Evolutionary conservation across 2,113 vertebrate genomes (phyloP).

Genomic region (Scalopus aquaticus): DNA sequence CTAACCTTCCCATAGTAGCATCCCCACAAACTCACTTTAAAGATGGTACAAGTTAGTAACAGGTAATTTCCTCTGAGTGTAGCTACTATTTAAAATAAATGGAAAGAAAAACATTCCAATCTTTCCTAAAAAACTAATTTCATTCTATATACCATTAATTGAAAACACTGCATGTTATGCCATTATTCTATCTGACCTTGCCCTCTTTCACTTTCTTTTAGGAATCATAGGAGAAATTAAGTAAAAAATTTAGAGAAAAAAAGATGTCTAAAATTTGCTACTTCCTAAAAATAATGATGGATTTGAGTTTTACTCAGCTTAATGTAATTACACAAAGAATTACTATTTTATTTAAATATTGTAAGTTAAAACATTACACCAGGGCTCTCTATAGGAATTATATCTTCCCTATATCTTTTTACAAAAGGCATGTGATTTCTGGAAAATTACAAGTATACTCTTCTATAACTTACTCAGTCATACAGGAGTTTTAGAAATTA

Average conservation of each 20-base stretch:
- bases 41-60: not conserved
- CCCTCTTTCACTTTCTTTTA: constrained; percentile 10
- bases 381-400: not conserved
- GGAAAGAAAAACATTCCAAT: not conserved
- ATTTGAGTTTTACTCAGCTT: not conserved
- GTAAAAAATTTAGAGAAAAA: not conserved
- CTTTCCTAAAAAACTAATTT: not conserved
- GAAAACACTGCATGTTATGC: not conserved
- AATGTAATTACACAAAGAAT: constrained; percentile 2
- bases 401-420: not conserved
- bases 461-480: not conserved
- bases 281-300: constrained; percentile 16
- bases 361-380: constrained; percentile 37
- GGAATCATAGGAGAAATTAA: not conserved
- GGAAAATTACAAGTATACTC: not conserved
- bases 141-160: not conserved
- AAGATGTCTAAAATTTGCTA: not conserved
- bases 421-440: not conserved
- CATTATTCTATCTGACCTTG: not conserved
- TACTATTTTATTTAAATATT: constrained; percentile 4
- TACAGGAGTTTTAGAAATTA: not conserved
- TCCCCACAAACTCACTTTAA: not conserved
- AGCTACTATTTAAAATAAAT: not conserved
- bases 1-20: not conserved
- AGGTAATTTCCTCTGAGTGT: not conserved